Evolutionary conservation across 2,113 vertebrate genomes (phyloP).

Genomic region (Nettapus auritus): DNA sequence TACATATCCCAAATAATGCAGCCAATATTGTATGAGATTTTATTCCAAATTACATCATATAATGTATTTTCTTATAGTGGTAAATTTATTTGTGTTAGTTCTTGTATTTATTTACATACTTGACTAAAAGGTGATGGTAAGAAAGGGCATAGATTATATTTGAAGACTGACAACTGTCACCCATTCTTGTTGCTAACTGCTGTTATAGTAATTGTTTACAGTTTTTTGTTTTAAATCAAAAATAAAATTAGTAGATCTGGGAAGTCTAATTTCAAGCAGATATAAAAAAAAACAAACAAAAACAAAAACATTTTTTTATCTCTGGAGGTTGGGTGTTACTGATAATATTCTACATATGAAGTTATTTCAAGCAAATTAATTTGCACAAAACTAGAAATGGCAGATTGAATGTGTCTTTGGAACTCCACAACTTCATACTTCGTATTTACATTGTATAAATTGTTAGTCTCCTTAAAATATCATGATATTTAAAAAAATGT

Average conservation of each 20-base stretch:
- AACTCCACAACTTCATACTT: not conserved
- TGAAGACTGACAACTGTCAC: constrained; percentile 34
- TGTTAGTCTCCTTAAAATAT: not conserved
- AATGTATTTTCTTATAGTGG: constrained; percentile 35
- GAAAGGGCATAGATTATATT: not conserved
- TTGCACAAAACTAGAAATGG: not conserved
- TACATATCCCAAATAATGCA: constrained; percentile 29
- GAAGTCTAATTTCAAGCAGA: not conserved
- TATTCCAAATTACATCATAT: constrained; percentile 5
- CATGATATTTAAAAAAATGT: not conserved
- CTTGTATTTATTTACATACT: constrained; percentile 59
- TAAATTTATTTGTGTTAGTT: constrained; percentile 31
- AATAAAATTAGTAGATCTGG: not conserved
- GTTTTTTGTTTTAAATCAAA: not conserved
- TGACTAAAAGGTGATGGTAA: constrained; percentile 45
- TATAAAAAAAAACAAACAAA: constrained; percentile 10
- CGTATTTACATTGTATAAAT: constrained; percentile 9
- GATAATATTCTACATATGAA: not conserved
- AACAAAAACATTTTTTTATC: not conserved
- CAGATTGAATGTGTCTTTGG: not conserved
- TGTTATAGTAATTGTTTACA: constrained; percentile 22
- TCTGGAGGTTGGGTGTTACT: not conserved
- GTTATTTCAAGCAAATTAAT: constrained; percentile 9
- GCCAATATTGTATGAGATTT: not conserved
- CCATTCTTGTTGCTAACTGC: constrained; percentile 27